A percentile compares a stretch with the other conserved stretches of the same genome.
Evolutionary conservation across 2,113 vertebrate genomes (phyloP).

Genomic region (Megaceryle torquata): DNA sequence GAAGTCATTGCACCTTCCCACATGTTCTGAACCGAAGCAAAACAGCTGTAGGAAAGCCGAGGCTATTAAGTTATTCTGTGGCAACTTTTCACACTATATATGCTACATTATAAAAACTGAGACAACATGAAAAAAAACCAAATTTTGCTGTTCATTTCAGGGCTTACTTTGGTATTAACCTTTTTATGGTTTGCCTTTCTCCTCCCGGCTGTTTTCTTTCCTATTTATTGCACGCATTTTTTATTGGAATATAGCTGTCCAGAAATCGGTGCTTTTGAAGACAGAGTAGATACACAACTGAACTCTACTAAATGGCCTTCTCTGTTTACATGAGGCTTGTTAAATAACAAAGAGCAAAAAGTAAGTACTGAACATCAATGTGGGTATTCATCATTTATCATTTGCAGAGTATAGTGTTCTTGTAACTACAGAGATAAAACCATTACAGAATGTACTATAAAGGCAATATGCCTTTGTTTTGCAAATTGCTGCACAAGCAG

Average conservation of each 20-base stretch:
- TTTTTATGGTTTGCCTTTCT: not conserved
- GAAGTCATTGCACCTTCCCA: not conserved
- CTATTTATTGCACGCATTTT: not conserved
- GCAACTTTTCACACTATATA: not conserved
- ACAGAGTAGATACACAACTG: not conserved
- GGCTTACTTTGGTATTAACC: not conserved
- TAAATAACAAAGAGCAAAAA: conserved; percentile 9
- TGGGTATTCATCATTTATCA: not conserved
- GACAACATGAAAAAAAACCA: not conserved
- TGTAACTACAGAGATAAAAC: not conserved
- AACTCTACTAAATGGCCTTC: not conserved
- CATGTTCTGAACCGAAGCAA: not conserved
- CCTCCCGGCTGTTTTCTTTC: conserved; percentile 32
- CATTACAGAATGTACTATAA: not conserved
- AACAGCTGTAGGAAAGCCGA: not conserved
- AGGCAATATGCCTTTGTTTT: not conserved
- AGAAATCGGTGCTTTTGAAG: not conserved
- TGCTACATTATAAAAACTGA: not conserved
- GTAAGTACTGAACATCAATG: not conserved
- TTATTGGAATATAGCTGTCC: not conserved
- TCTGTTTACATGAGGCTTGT: not conserved
- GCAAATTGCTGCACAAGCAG: not conserved
- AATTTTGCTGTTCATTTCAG: not conserved
- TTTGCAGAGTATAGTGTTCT: not conserved
- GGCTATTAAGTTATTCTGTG: not conserved